Base-by-base conservation (phyloP, 2,113 vertebrate species). In the Nyctibius bracteatus region DNA sequence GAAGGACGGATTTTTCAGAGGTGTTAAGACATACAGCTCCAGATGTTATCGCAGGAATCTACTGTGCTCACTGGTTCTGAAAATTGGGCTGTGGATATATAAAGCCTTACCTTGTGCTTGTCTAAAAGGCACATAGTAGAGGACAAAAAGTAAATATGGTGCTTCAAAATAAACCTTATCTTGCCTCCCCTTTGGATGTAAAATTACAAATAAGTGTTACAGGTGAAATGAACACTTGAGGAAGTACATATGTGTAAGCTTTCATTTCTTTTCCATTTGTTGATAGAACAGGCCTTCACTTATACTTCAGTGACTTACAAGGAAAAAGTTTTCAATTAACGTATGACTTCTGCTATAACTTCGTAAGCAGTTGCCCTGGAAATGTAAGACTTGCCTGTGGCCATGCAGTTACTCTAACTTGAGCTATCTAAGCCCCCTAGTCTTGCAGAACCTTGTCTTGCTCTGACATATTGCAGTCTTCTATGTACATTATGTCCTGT, bases 1-100 rank as follows among this genome's bases (percentile, higher is more conserved):
- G 66, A 95, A 93, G 85, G 62, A 58, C 70, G 91, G 92, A 73
- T 96, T 95, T 96, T 94, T 77, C 70, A 85, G 67, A 88, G 58
- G 46, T 90, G 70, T 85, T 80, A 79, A 91, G 74, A 85, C 46
- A 35, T 55, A 81, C 27, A 86, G 41, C 71, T 93, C 87, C 94
- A 96, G 90, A 74, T 88, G 87, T 89, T 94, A 92, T 52, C 84
- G 85, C 14, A 90, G 44, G 81, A 91, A 87, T 82, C 81, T 58
- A 4, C 0, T 0, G 28, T 49, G 68, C 21, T 96, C 84, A 39
- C 57, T 82, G 70, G 57, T 94, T 92, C 81, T 85, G 62, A 74
- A 91, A 90, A 94, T 14, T 88, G n/a, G 25, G 49, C 37, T 68
- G 25, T 74, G 47, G 54, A 58, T 70, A 15, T 80, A 82, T 46